Evolutionary conservation across 2,113 vertebrate species (phyloP).

Genomic region (Nerophis lumbriciformis): DNA sequence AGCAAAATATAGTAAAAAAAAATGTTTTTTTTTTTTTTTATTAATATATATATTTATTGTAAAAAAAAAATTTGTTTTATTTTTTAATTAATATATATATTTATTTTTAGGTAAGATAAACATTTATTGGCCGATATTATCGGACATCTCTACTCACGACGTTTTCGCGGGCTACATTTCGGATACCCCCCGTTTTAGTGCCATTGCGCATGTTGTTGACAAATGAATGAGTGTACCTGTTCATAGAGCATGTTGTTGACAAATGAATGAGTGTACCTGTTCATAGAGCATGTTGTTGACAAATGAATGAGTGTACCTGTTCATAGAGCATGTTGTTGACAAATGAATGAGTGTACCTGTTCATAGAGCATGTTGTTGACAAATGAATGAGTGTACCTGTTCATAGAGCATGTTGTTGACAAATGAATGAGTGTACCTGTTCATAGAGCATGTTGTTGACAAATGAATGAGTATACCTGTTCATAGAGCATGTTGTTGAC

Average conservation of each 20-base stretch:
- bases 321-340: constrained; percentile 87
- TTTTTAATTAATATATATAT: no score
- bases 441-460: constrained; percentile 87
- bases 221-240: constrained; percentile 71
- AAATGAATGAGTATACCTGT: constrained; percentile 71
- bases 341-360: constrained; percentile 71
- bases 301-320: constrained; percentile 71
- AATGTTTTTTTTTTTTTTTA: no score
- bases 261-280: constrained; percentile 71
- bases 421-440: constrained; percentile 71
- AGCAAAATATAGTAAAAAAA: no score
- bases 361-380: constrained; percentile 87
- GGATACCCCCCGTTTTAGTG: no score
- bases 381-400: constrained; percentile 71
- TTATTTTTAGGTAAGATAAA: no score
- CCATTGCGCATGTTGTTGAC: no score
- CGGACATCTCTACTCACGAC: no score
- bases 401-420: constrained; percentile 87
- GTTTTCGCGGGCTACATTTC: no score
- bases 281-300: constrained; percentile 87
- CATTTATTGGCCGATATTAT: no score
- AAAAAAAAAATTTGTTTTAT: no score
- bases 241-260: constrained; percentile 87
- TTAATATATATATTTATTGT: no score
- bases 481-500: constrained; percentile 87